Base-by-base conservation (phyloP, 2,113 vertebrate species). In the Aldabrachelys gigantea region DNA sequence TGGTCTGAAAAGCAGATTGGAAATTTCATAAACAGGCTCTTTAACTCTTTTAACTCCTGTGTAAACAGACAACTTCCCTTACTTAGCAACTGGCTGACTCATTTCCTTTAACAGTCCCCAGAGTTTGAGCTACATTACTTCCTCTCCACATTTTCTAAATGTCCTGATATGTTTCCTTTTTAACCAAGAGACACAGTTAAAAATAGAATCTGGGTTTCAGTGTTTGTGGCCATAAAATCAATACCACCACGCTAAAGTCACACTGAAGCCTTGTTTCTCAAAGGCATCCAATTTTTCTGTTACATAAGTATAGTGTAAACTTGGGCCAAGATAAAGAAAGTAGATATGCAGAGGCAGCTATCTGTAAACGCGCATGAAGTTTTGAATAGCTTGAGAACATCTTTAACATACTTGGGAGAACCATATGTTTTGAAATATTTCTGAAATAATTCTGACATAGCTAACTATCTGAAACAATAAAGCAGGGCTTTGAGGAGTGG, bases 21-120 rank as follows among this genome's bases (percentile, higher is more conserved):
- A 50, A 84, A 57, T 96, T 95, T 96, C 65, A 19, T 47, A 53
- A 87, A 78, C 31, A 14, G n/a, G 19, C 4, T 47, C 92, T 96
- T 97, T 97, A 95, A 95, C 95, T 94, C 87, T 95, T 97, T 85
- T 87, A 88, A 94, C 92, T 91, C 96, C 90, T 89, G 59, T 92
- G 90, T 50, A 80, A 97, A 95, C 25, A 94, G 52, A 95, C 94
- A 97, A 50, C 27, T 90, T 95, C 82, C 91, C 98, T 92, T 79
- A 80, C 93, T 96, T 94, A 91, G 93, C 54, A 54, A 96, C 89
- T 88, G 84, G 13, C 65, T 85, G 91, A 96, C 81, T 98, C 93
- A 97, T 96, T 98, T 98, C 97, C 97, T 95, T 92, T 25, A 95
- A 92, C 69, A 92, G 47, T 69, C 96, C 92, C 89, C 84, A 44